Evolutionary conservation across 2,888 invertebrate species (phyloP), one percentile per base, ranked within the genome.

Genomic region (Adelphocoris suturalis): DNA sequence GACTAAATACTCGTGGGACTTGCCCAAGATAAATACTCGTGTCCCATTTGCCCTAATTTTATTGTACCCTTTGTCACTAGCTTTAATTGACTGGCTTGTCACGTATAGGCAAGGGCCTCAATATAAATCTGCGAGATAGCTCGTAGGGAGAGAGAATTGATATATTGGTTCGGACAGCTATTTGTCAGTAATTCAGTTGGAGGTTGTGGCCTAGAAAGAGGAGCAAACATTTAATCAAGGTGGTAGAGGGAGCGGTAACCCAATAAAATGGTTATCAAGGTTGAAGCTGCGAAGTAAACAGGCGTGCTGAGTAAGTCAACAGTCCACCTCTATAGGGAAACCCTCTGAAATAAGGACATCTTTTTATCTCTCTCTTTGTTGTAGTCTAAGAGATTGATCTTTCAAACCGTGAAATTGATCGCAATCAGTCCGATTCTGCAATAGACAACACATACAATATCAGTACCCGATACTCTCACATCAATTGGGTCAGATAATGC

Each of bases 261-360:
- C 68, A 68, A 68, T 68, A 68, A 68, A 68, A 27, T 23, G 68
- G 23, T 68, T 23, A 19, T 68, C 68, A 68, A 68, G 68, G 68
- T 23, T 68, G 68, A 19, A 2, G 68, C 68, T 68, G 68, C 19
- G 68, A 19, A 68, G 68, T 68, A 68, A 68, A 68, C 68, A 23
- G 68, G 68, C 68, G 68, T n/a, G n/a, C 68, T 68, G 68, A 68
- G 23, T 19, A 23, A 19, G n/a, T 19, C 19, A n/a, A 19, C 52
- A 16, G 11, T 52, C 3, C 52, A 19, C 61, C 61, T n/a, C n/a
- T 61, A 19, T 61, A 16, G 61, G 9, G 19, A 61, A 14, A 52
- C 52, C 52, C 52, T 16, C 12, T 7, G 12, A 52, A 52, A 52
- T 37, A 52, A 52, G 13, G 11, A 52, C 14, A 52, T 52, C 52